Base-by-base conservation (phyloP, 2,113 vertebrate species). In the Urocolius indicus region DNA sequence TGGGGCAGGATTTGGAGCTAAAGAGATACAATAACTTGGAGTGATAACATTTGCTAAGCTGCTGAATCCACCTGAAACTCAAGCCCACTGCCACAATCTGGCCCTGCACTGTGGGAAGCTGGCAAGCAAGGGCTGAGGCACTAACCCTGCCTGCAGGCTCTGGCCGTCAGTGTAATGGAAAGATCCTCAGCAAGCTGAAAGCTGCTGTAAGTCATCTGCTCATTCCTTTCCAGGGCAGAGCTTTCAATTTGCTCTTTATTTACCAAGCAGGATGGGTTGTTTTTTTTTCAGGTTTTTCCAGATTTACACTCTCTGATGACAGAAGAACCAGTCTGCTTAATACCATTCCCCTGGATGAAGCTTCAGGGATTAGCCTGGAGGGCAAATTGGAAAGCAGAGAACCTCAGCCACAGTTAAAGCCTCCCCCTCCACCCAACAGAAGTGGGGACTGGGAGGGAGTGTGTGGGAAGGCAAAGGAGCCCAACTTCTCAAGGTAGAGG, bases 221-320 rank as follows among this genome's bases (percentile, higher is more conserved):
- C 11, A 0, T 13, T 48, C 59, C 57, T 52, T 88, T n/a, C 45
- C 41, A 78, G 29, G 24, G 76, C 57, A 94, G 45, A 94, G 43
- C 57, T 84, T 87, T 89, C 54, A 24, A 68, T 48, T 11, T 57
- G 20, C n/a, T 87, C 3, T 29, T 55, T 65, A 78, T 63, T 84
- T 78, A 84, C 36, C 54, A 79, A 66, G 48, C 52, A 75, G 41
- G 69, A 84, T 36, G n/a, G n/a, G n/a, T n/a, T n/a, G n/a, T n/a
- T 78, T 67, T 66, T 82, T 87, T 77, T 91, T 36, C 91, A 94
- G 80, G 87, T 95, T 95, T 92, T 95, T 92, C 91, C 74, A 62
- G 87, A 80, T 78, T 87, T 81, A 71, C 65, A 49, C 7, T 68
- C 52, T 52, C 12, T 36, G n/a, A 71, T 1, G 9, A 82, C 1